Evolutionary conservation across 2,888 invertebrate species (phyloP), one percentile per base, ranked within the genome.

Genomic region (Patella pellucida): DNA sequence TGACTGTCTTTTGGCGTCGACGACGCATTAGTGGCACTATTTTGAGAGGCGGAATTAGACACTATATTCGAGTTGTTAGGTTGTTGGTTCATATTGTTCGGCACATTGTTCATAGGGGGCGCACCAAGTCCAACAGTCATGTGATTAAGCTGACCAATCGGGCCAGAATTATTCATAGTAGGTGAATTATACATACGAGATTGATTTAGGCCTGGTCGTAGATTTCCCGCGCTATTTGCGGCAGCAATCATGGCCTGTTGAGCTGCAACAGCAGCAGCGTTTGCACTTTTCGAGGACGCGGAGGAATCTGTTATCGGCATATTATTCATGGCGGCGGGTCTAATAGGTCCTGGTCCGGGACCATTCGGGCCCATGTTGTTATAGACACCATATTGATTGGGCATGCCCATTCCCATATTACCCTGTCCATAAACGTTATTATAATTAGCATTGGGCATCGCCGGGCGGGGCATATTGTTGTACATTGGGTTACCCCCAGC

Each of bases 241-340:
- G 89, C 89, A 50, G 89, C 89, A 68, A 85, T 80, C 83, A 89
- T 84, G 50, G 88, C 89, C 41, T 88, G 89, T 62, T 89, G 88
- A n/a, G 89, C 89, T 27, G 89, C 89, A 23, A 86, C 88, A 81
- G 88, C 88, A 56, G 89, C 89, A 73, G 87, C 88, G 80, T 89
- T 89, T 4, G 83, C 83, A 62, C 78, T 81, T 16, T 80, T 80
- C 52, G 82, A 75, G 14, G 68, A 41, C 31, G 75, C 75, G 4
- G 71, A 71, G 56, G 73, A 69, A 69, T 75, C 75, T 62, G 72
- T 71, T 71, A 68, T 76, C 51, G 78, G 76, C 78, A 82, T 75
- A 70, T 78, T 67, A 31, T 71, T 72, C 69, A 74, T 52, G 11
- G 75, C 75, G 31, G 75, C 75, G 31, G 75, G 77, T n/a, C 71